Evolutionary conservation across 2,888 invertebrate species (phyloP), one percentile per base, ranked within the genome.

Genomic region (Hecatera dysodea): DNA sequence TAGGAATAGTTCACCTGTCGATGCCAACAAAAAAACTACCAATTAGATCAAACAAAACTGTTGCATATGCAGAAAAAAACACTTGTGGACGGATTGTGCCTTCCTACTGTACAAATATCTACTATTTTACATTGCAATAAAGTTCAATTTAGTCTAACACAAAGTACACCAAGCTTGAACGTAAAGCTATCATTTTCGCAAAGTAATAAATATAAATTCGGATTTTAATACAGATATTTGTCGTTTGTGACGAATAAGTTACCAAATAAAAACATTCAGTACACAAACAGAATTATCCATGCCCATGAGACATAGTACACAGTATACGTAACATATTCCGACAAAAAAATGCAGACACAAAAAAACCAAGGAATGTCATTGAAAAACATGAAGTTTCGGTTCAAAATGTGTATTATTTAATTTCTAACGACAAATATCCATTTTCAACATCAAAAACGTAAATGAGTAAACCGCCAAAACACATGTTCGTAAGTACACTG

Each of bases 41-140:
- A 71, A 39, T 44, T 17, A 66, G 52, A 64, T 57, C 22, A 22
- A 80, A 71, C 36, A 77, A 70, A 55, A 72, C 29, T 33, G 8
- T 72, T 55, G 75, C 82, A 80, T 77, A 79, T 78, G 83, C 84
- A 88, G 88, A 88, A 87, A 89, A 89, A 88, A 86, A 85, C 67
- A 85, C 87, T 87, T 87, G 86, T 93, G 94, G 94, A 94, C 94
- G 94, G 94, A 93, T 91, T 90, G 89, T 91, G 90, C 85, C 85
- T 91, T 89, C 87, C 85, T 87, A 83, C 77, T 82, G 66, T 83
- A 87, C 78, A 76, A 82, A 80, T 77, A 80, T 78, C 77, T 79
- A 82, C 69, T 70, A 42, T 85, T 78, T 78, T 65, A 82, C 68
- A 78, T 76, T 70, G 75, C 69, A 77, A 78, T 76, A 81, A 66